Percentiles rank a stretch among this genome's conserved stretches.
Evolutionary conservation across 1,140 invertebrate species (phyloP).

Genomic region (Cephus cinctus): DNA sequence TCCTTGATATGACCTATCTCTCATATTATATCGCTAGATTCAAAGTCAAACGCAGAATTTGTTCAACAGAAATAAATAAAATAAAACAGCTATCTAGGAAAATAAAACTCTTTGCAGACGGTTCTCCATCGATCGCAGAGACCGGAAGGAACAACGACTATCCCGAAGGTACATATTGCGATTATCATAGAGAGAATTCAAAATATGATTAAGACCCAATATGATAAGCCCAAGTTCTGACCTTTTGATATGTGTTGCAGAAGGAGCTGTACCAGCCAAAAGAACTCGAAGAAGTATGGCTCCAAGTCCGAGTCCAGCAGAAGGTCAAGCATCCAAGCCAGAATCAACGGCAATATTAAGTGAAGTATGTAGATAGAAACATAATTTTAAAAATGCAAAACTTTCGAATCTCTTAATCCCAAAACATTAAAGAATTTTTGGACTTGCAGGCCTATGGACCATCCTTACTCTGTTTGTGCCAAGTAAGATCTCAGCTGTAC

Average conservation of each 20-base stretch:
- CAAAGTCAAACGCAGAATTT: no score
- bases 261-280: slow-evolving; percentile 34
- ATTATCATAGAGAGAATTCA: neutral
- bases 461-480: slow-evolving; percentile 53
- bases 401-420: neutral
- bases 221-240: no score
- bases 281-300: slow-evolving; percentile 45
- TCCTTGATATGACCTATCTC: no score
- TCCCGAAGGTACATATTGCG: slow-evolving; percentile 36
- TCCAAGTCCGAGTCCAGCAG: slow-evolving; percentile 52
- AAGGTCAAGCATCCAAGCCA: slow-evolving; percentile 52
- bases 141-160: slow-evolving; percentile 37
- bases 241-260: slow-evolving; percentile 19
- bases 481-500: slow-evolving; percentile 51
- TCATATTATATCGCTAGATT: no score
- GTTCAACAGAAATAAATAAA: slow-evolving; percentile 3
- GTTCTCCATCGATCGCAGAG: slow-evolving; percentile 24
- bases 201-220: neutral
- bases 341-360: slow-evolving; percentile 53
- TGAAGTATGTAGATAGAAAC: slow-evolving; percentile 37
- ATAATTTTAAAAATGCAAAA: neutral
- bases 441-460: slow-evolving; percentile 45
- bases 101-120: slow-evolving; percentile 20
- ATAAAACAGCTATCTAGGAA: neutral
- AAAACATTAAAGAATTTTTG: slow-evolving; percentile 3